These are phyloP conservation scores for Amia ocellicauda DNA, from an alignment of 2,113 vertebrate species.

Conservation along the genomic window DNA sequence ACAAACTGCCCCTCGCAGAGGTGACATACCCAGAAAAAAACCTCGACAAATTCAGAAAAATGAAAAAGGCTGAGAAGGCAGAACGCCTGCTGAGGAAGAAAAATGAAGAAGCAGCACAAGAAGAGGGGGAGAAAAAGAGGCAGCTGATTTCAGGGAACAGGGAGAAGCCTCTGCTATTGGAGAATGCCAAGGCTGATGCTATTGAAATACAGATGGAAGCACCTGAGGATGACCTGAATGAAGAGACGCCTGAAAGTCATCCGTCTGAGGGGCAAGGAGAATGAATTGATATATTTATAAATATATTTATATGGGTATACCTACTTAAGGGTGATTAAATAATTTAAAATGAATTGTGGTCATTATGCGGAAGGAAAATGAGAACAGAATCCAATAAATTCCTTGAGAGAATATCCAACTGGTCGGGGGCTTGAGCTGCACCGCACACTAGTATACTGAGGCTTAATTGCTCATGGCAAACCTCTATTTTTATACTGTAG, in stretches of 20 bases:
- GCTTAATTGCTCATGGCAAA: too few relatives aligned
- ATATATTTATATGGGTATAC: too few relatives aligned
- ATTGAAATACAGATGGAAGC: background rate
- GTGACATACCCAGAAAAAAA: conserved; percentile 92
- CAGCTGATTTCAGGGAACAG: background rate
- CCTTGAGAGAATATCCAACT: too few relatives aligned
- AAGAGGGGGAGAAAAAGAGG: conserved; percentile 16
- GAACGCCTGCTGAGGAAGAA: conserved; percentile 39
- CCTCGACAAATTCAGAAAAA: conserved; percentile 67
- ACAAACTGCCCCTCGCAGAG: conserved; percentile 82
- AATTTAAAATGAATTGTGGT: background rate
- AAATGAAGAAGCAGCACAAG: conserved; percentile 32
- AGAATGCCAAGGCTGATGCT: background rate
- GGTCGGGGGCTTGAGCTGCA: too few relatives aligned
- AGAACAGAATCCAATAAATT: too few relatives aligned
- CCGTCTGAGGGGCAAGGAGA: too few relatives aligned
- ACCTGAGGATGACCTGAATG: background rate
- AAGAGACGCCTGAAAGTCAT: conserved; percentile 1
- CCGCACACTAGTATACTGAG: too few relatives aligned
- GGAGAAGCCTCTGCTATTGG: background rate
- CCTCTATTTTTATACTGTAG: too few relatives aligned
- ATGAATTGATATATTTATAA: too few relatives aligned
- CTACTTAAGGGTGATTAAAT: background rate
- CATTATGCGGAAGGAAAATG: too few relatives aligned
- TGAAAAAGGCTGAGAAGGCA: conserved; percentile 57